Percentiles rank a stretch among this genome's conserved stretches.
phyloP scores from a whole-genome alignment of 1,140 invertebrate genomes.

The Probaryconus sp. region DNA sequence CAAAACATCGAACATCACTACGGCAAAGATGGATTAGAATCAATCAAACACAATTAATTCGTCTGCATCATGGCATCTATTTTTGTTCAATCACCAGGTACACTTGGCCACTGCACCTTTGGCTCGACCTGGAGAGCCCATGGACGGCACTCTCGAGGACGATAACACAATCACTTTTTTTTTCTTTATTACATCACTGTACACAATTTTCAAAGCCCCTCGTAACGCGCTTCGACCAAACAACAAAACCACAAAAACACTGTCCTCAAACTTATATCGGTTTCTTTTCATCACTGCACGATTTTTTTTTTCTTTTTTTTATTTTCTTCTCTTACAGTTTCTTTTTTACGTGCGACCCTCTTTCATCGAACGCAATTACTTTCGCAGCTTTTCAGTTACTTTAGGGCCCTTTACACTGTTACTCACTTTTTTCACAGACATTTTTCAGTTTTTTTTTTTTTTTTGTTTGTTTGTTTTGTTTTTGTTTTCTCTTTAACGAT shows the following conservation, averaged over 20 bases:
- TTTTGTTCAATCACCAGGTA: slow-evolving; percentile 73
- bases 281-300: too few relatives aligned
- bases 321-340: too few relatives aligned
- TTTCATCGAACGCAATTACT: too few relatives aligned
- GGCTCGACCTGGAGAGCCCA: slow-evolving; percentile 67
- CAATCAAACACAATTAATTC: slow-evolving; percentile 71
- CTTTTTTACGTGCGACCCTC: too few relatives aligned
- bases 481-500: slow-evolving; percentile 43
- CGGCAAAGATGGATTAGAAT: slow-evolving; percentile 66
- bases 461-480: neutral
- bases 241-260: slow-evolving; percentile 71
- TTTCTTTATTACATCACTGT: slow-evolving; percentile 74
- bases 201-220: slow-evolving; percentile 68
- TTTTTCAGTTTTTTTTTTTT: too few relatives aligned
- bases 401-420: too few relatives aligned
- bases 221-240: too few relatives aligned
- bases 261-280: slow-evolving; percentile 56
- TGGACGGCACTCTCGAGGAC: slow-evolving; percentile 67
- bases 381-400: too few relatives aligned
- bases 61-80: slow-evolving; percentile 76
- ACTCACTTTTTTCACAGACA: too few relatives aligned
- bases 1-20: slow-evolving; percentile 6
- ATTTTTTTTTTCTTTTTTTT: too few relatives aligned
- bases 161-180: slow-evolving; percentile 74
- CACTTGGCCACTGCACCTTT: slow-evolving; percentile 75